Evolutionary conservation across 2,797 vertebrate species (phyloP), one percentile per base, ranked within the genome.

Genomic region (Mus spretus): DNA sequence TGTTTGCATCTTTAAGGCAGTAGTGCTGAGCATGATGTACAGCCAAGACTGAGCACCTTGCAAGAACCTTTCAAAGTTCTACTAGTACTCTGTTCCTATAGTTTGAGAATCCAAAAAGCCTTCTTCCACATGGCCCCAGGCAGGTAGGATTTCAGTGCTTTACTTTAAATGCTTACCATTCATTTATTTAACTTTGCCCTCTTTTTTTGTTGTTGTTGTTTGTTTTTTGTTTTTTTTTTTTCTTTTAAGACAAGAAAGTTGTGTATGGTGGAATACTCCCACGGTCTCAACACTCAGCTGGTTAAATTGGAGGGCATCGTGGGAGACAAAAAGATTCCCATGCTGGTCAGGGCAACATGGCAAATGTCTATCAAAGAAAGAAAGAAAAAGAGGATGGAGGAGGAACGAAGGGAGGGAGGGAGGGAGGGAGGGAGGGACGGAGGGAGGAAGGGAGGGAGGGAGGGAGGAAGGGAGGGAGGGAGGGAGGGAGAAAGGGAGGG

Each of bases 131-230:
- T 93, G 47, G 3, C 47, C 17, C 37, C 44, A 19, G 70, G 86
- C 26, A 88, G 19, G 15, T 95, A 17, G 12, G 75, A 55, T 83
- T 81, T 40, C 77, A 89, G 77, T 93, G 79, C 1, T 89, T 91
- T 95, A 26, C 24, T 92, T 92, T n/a, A 1, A 28, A 84, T 93
- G 40, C 77, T 90, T 90, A 11, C 40, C 55, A 70, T 34, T 89
- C 89, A 91, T 96, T 94, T 94, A 75, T 31, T 78, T 93, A 80
- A 80, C 40, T 85, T 95, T 85, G 65, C 86, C 57, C 24, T 91
- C 81, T 37, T 31, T 24, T 19, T 4, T 47, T 47, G 37, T 40
- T 40, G 37, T 40, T 40, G 37, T 40, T 40, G 37, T 40, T 40
- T 40, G 37, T 40, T 40, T 40, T 40, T 40, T 40, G 37, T 40